Conservation (phyloP, 1,140 invertebrate species). For the Drosophila sturtevanti region DNA sequence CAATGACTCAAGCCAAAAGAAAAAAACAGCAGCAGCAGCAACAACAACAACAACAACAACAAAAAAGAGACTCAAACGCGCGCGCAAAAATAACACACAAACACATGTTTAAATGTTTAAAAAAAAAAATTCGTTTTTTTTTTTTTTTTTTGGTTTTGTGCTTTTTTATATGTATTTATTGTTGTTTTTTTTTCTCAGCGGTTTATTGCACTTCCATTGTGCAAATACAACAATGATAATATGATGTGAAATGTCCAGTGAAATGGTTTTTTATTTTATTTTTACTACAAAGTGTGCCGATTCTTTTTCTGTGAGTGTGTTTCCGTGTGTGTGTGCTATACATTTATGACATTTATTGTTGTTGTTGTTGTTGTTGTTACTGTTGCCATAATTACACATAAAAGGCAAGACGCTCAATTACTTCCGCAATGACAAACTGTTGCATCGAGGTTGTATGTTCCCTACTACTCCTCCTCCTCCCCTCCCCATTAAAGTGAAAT, state of each 20-base stretch:
- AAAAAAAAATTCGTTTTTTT: not conserved
- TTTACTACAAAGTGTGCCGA: constrained; percentile 51
- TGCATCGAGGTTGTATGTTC: constrained; percentile 12
- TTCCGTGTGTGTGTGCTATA: constrained; percentile 25
- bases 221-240: constrained; percentile 31
- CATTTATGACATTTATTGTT: constrained; percentile 33
- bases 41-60: not conserved
- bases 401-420: constrained; percentile 18
- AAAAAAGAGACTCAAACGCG: constrained; percentile 31
- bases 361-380: constrained; percentile 18
- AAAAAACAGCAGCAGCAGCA: not conserved
- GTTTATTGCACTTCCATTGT: constrained; percentile 53
- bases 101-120: constrained; percentile 16
- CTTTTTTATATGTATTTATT: too few species aligned
- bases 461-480: not conserved
- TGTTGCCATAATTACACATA: constrained; percentile 44
- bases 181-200: constrained; percentile 14
- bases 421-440: constrained; percentile 47
- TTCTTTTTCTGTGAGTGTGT: not conserved
- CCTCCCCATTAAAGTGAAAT: constrained; percentile 19
- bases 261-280: not conserved
- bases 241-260: constrained; percentile 20
- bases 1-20: constrained; percentile 39
- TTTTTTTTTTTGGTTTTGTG: not conserved
- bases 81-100: constrained; percentile 45